A percentile compares a stretch with the other conserved stretches of the same genome.
Evolutionary conservation across 1,140 invertebrate species (phyloP).

Genomic region (Mizuhopecten yessoensis): DNA sequence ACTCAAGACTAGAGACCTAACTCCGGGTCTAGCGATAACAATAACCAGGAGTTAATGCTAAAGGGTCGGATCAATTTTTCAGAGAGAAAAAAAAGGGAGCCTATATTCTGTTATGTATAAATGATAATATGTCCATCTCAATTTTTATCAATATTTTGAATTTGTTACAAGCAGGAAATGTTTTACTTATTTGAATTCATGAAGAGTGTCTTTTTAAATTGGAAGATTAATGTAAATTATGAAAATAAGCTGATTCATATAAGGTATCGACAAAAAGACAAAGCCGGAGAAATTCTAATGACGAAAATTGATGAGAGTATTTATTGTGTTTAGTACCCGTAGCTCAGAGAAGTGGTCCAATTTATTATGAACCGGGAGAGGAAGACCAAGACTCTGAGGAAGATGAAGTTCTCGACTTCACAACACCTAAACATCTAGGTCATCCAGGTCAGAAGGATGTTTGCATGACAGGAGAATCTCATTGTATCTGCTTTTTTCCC

Average conservation of each 20-base stretch:
- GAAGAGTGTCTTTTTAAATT: no score
- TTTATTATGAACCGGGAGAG: conserved; percentile 67
- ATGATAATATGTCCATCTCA: no score
- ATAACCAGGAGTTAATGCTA: no score
- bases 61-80: no score
- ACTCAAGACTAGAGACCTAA: background rate
- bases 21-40: background rate
- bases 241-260: no score
- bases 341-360: conserved; percentile 67
- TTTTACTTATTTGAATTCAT: no score
- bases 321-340: conserved; percentile 41
- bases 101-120: no score
- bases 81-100: no score
- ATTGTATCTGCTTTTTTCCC: background rate
- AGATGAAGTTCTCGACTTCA: conserved; percentile 68
- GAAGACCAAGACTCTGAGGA: conserved; percentile 65
- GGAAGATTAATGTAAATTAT: no score
- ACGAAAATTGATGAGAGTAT: background rate
- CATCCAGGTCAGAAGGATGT: conserved; percentile 42
- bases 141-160: no score
- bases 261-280: no score
- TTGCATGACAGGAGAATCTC: conserved; percentile 22
- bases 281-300: background rate
- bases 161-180: no score
- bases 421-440: conserved; percentile 44